Evolutionary conservation across 1,140 invertebrate genomes (phyloP), one percentile per base, ranked within the genome.

Genomic region (Geopemphigus sp.): DNA sequence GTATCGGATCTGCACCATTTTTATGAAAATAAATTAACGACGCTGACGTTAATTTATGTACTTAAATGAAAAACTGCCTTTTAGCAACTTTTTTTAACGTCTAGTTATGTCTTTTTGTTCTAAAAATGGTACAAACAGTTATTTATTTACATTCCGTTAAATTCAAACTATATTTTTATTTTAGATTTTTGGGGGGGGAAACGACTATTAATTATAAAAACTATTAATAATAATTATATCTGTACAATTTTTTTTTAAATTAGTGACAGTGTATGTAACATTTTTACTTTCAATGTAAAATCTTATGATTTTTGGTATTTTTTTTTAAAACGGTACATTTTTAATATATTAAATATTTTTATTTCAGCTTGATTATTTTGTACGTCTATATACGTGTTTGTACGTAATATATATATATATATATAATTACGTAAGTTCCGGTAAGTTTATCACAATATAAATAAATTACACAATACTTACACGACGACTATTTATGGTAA

Each of bases 51-150:
- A 50, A 50, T 78, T 78, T 61, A 78, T 78, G 74, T 78, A 78
- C 74, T 78, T 78, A 78, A 78, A 78, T 50, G 17, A 61, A 22
- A 78, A 61, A 78, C 74, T 78, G 74, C 74, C 74, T 78, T 78
- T 54, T 76, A 78, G 74, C 32, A 63, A 29, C 61, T 76, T 76
- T 78, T 78, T 61, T 70, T 50, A 47, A 78, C 45, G 15, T 57
- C 57, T 76, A 76, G 39, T 59, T 45, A 76, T 32, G 45, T 59
- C 12, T 76, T 59, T 61, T 17, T 29, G 39, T 39, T 57, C n/a
- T 78, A 26, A 54, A 54, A 63, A 78, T 29, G 39, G 74, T 78
- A 78, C 74, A 78, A 78, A 78, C 22, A 63, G 39, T 78, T 78
- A 63, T 63, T 78, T 78, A 63, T 63, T 78, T 78, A 78, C 74